A percentile compares a stretch with the other conserved stretches of the same genome.
Evolutionary conservation across 2,888 invertebrate species (phyloP).

Genomic region (Alloplasta piceator): DNA sequence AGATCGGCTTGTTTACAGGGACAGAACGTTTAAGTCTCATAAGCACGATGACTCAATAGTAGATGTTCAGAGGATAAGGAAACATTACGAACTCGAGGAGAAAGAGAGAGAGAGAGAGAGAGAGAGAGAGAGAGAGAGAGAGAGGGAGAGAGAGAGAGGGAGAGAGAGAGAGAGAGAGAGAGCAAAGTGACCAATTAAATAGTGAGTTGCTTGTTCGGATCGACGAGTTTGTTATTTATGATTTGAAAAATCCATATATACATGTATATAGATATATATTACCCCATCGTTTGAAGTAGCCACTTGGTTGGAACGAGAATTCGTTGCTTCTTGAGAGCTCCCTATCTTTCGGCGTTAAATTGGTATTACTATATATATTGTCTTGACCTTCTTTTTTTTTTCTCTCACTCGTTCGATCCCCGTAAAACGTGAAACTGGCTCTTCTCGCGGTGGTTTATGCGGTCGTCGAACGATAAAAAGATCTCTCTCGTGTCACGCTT

Average conservation of each 20-base stretch:
- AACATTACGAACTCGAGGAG: too few species aligned
- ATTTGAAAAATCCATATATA: background rate
- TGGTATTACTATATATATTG: conserved; percentile 28
- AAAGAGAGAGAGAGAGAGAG: background rate
- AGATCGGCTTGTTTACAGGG: conserved; percentile 28
- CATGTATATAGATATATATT: background rate
- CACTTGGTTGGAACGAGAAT: conserved; percentile 26
- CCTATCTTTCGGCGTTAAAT: conserved; percentile 17
- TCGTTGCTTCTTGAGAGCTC: background rate
- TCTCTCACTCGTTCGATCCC: conserved; percentile 20
- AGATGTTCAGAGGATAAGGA: conserved; percentile 1
- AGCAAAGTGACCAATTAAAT: background rate
- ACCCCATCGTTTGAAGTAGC: conserved; percentile 11
- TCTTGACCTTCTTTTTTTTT: conserved; percentile 52
- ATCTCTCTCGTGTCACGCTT: conserved; percentile 67
- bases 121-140: conserved; percentile 5
- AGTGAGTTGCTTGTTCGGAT: background rate
- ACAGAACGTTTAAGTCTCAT: conserved; percentile 17
- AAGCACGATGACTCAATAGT: background rate
- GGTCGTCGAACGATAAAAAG: conserved; percentile 70
- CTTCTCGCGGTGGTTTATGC: conserved; percentile 65
- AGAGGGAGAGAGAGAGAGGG: conserved; percentile 1
- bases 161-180: conserved; percentile 8
- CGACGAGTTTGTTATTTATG: conserved; percentile 10
- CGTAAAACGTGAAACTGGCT: conserved; percentile 48